Evolutionary conservation across 2,113 vertebrate species (phyloP).

Genomic region (Struthio camelus): DNA sequence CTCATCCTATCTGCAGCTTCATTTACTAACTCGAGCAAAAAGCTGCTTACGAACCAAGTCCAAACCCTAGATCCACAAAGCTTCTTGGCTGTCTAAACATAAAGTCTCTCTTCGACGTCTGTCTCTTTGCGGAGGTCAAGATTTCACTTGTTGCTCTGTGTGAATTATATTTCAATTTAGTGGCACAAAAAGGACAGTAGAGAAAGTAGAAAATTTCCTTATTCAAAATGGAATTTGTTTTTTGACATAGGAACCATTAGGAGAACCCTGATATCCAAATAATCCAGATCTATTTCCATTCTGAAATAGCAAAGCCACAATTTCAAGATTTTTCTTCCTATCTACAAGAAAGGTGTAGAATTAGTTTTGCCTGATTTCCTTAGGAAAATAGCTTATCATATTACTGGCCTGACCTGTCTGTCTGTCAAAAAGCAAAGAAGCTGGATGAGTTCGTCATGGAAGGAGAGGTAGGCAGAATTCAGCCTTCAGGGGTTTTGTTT

Average conservation of each 20-base stretch:
- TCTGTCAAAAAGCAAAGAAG: not conserved
- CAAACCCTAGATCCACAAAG: not conserved
- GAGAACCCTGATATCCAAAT: not conserved
- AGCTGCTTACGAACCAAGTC: not conserved
- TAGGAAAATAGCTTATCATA: not conserved
- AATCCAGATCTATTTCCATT: not conserved
- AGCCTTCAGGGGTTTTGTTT: not conserved
- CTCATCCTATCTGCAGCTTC: not conserved
- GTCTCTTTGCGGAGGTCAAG: not conserved
- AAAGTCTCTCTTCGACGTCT: not conserved
- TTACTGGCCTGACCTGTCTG: not conserved
- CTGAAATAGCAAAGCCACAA: not conserved
- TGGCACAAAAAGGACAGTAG: not conserved
- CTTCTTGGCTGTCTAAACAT: not conserved
- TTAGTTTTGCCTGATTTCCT: not conserved
- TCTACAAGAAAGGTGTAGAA: not conserved
- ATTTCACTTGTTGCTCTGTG: not conserved
- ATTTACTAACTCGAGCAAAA: not conserved
- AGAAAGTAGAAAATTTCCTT: not conserved
- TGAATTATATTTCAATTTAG: not conserved
- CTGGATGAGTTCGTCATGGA: not conserved
- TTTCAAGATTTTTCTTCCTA: not conserved
- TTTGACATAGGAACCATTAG: not conserved
- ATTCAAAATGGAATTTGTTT: not conserved
- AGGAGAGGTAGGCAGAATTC: not conserved